Percentiles rank a stretch among this genome's conserved stretches.
These are phyloP conservation scores for Acronicta leporina DNA, from an alignment of 2,888 invertebrate genomes.

Conservation along the genomic window DNA sequence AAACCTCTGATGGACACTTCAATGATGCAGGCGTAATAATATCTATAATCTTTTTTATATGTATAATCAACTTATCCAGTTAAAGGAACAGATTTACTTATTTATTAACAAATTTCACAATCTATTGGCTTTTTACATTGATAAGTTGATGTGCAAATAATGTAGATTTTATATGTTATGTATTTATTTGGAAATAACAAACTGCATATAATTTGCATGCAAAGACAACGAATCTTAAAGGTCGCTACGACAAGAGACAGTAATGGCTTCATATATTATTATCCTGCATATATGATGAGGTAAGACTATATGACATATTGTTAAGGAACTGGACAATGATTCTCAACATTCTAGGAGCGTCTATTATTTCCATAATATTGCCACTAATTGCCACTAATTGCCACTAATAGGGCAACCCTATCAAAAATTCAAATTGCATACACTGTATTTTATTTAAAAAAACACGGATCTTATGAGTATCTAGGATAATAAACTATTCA, in stretches of 20 bases:
- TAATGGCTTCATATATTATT: constrained; percentile 50
- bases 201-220: constrained; percentile 31
- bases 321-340: constrained; percentile 16
- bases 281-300: constrained; percentile 40
- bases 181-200: constrained; percentile 47
- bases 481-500: too few species aligned
- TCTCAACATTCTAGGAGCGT: constrained; percentile 27
- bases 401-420: too few species aligned
- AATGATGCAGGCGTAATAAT: constrained; percentile 14
- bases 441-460: too few species aligned
- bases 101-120: constrained; percentile 10
- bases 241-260: constrained; percentile 20
- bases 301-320: constrained; percentile 37
- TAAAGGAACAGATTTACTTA: neutral
- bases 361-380: too few species aligned
- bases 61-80: neutral
- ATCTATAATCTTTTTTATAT: too few species aligned
- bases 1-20: too few species aligned
- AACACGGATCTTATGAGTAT: too few species aligned
- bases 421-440: too few species aligned
- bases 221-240: constrained; percentile 33
- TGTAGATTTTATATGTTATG: constrained; percentile 35
- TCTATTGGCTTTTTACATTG: constrained; percentile 1
- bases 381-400: too few species aligned
- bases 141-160: constrained; percentile 20